These are phyloP conservation scores for Pleuronectes platessa DNA, from an alignment of 2,113 vertebrate genomes.

Conservation along the genomic window DNA sequence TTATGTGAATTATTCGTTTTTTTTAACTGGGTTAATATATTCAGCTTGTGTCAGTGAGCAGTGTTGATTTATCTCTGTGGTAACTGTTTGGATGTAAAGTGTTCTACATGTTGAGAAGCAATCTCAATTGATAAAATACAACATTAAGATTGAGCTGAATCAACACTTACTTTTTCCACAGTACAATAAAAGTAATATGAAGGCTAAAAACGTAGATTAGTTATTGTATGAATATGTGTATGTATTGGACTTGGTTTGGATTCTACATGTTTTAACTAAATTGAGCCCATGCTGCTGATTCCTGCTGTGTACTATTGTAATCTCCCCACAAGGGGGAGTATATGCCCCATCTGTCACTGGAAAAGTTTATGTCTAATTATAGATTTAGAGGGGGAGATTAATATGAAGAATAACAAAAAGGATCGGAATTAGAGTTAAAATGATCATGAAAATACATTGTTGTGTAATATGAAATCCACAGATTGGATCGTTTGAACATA, in stretches of 20 bases:
- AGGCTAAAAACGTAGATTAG: background rate
- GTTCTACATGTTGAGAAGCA: background rate
- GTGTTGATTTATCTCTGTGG: background rate
- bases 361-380: background rate
- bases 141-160: no score
- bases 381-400: background rate
- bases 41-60: background rate
- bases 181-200: no score
- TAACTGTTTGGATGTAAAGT: background rate
- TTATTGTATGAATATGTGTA: background rate
- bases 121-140: no score
- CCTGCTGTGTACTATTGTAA: slow-evolving; percentile 8
- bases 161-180: no score
- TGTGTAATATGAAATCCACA: background rate
- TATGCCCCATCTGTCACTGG: background rate
- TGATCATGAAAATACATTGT: background rate
- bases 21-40: background rate
- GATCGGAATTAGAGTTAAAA: background rate
- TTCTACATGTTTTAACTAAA: background rate
- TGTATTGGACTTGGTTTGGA: background rate
- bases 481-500: background rate
- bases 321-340: slow-evolving; percentile 63
- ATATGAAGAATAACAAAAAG: background rate
- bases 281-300: background rate
- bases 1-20: no score